A percentile compares a stretch with the other conserved stretches of the same genome.
Conservation (phyloP, 1,140 invertebrate species). For the Batillaria attramentaria region DNA sequence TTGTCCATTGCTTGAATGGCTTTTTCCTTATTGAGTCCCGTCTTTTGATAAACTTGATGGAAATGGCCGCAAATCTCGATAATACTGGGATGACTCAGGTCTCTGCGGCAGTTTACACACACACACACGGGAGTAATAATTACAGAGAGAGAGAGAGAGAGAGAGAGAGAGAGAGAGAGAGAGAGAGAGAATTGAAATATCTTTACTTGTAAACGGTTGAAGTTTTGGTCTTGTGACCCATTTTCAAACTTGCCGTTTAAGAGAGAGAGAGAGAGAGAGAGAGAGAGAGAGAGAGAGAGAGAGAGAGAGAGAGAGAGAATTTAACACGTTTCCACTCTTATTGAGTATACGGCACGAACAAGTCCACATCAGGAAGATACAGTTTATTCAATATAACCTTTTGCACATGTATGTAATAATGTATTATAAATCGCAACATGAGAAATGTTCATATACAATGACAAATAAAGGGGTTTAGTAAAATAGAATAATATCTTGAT, state of each 20-base stretch:
- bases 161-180: conserved; percentile 7
- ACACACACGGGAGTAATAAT: conserved; percentile 4
- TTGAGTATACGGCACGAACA: no score
- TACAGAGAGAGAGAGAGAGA: not conserved
- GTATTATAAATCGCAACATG: not conserved
- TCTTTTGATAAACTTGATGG: not conserved
- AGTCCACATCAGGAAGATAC: no score
- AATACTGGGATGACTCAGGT: no score
- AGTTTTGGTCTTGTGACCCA: not conserved
- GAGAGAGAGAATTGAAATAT: not conserved
- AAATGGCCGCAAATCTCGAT: no score
- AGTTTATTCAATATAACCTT: no score
- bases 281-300: conserved; percentile 23
- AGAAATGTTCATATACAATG: not conserved
- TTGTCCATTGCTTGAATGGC: not conserved
- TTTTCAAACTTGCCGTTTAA: not conserved
- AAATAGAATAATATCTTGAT: not conserved
- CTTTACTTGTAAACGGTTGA: not conserved
- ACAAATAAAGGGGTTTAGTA: not conserved
- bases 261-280: conserved; percentile 21
- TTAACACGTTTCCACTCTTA: not conserved
- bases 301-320: conserved; percentile 19
- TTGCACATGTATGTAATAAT: not conserved
- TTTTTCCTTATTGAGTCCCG: not conserved
- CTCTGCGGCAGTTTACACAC: no score